These are phyloP conservation scores for Cyclopterus lumpus DNA, from an alignment of 2,797 vertebrate genomes.

Conservation along the genomic window DNA sequence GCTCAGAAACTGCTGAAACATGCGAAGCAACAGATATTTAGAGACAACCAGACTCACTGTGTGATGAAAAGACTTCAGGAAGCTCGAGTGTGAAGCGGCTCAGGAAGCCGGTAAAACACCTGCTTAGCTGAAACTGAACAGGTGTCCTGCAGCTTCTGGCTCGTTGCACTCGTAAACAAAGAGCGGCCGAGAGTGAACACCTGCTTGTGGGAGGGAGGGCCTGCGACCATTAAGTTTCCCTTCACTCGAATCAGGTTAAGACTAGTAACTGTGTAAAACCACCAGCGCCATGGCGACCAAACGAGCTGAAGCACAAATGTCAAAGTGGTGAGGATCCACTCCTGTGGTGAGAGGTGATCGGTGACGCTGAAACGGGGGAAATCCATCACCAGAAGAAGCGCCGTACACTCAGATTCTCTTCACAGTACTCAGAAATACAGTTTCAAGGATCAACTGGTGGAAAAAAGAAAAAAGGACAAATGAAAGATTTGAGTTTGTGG, in stretches of 20 bases:
- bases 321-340: constrained; percentile 43
- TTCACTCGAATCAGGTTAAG: background rate
- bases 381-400: constrained; percentile 20
- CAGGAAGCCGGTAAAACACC: constrained; percentile 43
- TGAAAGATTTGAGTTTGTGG: no score
- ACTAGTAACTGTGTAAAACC: background rate
- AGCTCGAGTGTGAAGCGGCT: background rate
- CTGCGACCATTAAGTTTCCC: constrained; percentile 27
- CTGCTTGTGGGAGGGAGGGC: constrained; percentile 47
- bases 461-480: no score
- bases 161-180: constrained; percentile 19
- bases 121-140: constrained; percentile 60
- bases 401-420: background rate
- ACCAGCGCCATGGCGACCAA: background rate
- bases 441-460: no score
- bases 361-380: constrained; percentile 48
- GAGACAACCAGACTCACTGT: no score
- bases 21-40: background rate
- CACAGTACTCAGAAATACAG: background rate
- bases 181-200: constrained; percentile 13
- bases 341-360: constrained; percentile 47
- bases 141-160: constrained; percentile 56
- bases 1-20: background rate
- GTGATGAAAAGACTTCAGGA: background rate
- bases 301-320: constrained; percentile 43